phyloP scores from a whole-genome alignment of 1,140 invertebrate genomes.

The Cydia splendana region DNA sequence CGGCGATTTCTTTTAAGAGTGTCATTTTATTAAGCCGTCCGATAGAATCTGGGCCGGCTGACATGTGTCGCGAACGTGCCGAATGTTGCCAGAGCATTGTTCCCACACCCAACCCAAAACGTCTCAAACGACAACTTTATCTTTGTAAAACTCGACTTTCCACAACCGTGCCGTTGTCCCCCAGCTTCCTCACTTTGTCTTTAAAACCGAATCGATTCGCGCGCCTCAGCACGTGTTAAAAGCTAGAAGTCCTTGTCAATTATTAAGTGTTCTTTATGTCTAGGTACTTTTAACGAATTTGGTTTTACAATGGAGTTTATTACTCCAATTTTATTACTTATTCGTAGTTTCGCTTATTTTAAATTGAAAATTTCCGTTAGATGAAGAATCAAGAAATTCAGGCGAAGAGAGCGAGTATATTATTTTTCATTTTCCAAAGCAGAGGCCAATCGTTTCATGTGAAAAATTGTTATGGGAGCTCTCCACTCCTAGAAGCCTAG shows the following conservation, averaged over 20 bases:
- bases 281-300: not conserved
- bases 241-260: not conserved
- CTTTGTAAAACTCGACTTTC: not conserved
- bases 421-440: too few relatives aligned
- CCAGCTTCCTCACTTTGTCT: conserved; percentile 9
- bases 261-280: not conserved
- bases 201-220: conserved; percentile 16
- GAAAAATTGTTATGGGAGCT: too few relatives aligned
- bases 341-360: not conserved
- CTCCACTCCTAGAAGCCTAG: too few relatives aligned
- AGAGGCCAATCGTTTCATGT: too few relatives aligned
- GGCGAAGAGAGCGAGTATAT: too few relatives aligned
- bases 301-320: not conserved
- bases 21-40: conserved; percentile 71
- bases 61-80: conserved; percentile 61
- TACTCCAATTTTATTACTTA: not conserved
- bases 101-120: not conserved
- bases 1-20: conserved; percentile 39
- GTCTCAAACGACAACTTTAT: conserved; percentile 34
- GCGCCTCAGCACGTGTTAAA: not conserved
- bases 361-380: not conserved
- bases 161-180: not conserved
- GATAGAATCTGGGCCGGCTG: conserved; percentile 59
- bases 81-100: conserved; percentile 27
- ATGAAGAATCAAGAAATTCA: too few relatives aligned